Evolutionary conservation across 2,888 invertebrate species (phyloP).

Genomic region (Tenthredo notha): DNA sequence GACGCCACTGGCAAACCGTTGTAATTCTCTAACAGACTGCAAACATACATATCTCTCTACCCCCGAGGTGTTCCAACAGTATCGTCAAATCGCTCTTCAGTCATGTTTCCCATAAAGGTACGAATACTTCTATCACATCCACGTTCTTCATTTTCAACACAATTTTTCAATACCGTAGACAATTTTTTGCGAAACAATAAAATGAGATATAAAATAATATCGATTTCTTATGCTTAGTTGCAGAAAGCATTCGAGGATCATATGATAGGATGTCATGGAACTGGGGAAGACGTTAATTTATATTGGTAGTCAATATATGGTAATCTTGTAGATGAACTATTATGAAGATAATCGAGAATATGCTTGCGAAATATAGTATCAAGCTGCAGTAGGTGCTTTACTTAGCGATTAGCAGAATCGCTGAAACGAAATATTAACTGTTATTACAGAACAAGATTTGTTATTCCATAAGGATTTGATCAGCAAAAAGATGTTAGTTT

Average conservation of each 20-base stretch:
- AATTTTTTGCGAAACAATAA: neutral
- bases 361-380: neutral
- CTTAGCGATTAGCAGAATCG: neutral
- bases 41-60: neutral
- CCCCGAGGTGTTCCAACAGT: neutral
- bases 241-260: neutral
- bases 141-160: neutral
- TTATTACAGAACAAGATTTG: no score
- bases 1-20: slow-evolving; percentile 36
- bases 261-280: neutral
- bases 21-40: slow-evolving; percentile 18
- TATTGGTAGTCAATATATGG: neutral
- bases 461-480: no score
- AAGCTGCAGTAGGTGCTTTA: neutral
- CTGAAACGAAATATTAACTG: neutral
- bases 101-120: neutral
- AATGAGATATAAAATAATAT: neutral
- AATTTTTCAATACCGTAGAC: neutral
- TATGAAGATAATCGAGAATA: neutral
- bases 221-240: neutral
- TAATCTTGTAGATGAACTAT: neutral
- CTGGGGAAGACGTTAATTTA: neutral
- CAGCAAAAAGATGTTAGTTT: no score
- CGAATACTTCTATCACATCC: neutral
- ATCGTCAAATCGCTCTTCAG: neutral